phyloP scores from a whole-genome alignment of 2,888 invertebrate species.

The Hecatera dysodea region DNA sequence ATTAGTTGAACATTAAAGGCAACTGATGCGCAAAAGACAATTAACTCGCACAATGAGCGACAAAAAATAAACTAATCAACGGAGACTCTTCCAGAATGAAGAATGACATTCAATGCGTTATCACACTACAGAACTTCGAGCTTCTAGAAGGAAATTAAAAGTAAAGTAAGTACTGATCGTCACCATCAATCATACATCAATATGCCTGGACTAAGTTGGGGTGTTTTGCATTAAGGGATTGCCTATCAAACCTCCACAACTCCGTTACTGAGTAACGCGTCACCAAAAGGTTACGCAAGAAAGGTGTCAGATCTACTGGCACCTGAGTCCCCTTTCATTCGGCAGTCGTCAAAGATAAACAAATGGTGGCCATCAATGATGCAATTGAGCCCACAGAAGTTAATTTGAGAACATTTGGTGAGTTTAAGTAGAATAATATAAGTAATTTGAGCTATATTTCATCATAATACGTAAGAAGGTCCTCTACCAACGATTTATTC shows the following conservation, averaged over 20 bases:
- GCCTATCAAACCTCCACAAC: too few species aligned
- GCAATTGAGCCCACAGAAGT: neutral
- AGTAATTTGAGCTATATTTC: neutral
- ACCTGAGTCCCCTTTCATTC: too few species aligned
- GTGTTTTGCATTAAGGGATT: too few species aligned
- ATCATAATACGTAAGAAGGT: neutral
- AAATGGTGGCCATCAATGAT: too few species aligned
- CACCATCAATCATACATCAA: too few species aligned
- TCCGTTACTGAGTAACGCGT: too few species aligned
- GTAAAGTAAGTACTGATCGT: neutral
- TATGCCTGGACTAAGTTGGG: too few species aligned
- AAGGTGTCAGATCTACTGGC: too few species aligned
- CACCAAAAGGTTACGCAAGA: too few species aligned
- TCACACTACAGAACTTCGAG: neutral
- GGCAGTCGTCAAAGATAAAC: too few species aligned
- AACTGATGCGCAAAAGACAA: constrained; percentile 18
- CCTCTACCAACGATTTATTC: neutral
- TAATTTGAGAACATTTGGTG: too few species aligned
- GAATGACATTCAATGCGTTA: constrained; percentile 13
- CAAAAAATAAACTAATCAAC: constrained; percentile 38
- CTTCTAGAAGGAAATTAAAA: constrained; percentile 7
- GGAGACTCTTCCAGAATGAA: constrained; percentile 14
- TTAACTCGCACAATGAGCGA: constrained; percentile 26
- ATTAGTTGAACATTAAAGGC: constrained; percentile 29
- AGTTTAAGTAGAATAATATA: too few species aligned